Evolutionary conservation across 2,113 vertebrate species (phyloP).

Genomic region (Rhabdornis inornatus): DNA sequence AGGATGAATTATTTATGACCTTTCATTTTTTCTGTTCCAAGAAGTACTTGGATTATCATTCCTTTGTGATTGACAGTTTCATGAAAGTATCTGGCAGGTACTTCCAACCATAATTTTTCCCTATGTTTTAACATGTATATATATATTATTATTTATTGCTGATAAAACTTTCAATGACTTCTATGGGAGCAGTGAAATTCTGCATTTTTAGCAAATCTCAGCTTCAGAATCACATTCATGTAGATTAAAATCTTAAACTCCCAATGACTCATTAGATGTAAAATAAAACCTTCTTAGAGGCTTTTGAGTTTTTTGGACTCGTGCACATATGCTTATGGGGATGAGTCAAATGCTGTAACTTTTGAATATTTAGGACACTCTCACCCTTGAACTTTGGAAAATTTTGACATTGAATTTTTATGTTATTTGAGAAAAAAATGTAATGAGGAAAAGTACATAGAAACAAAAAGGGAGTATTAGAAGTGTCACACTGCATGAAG

Average conservation of each 20-base stretch:
- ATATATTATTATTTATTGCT: not conserved
- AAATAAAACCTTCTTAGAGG: not conserved
- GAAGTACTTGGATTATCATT: not conserved
- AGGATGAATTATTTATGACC: not conserved
- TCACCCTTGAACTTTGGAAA: not conserved
- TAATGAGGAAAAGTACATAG: not conserved
- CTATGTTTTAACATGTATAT: not conserved
- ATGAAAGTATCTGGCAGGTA: not conserved
- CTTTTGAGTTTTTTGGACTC: not conserved
- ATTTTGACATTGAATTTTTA: not conserved
- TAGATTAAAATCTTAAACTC: not conserved
- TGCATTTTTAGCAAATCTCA: not conserved
- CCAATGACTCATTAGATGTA: constrained; percentile 1
- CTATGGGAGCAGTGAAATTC: not conserved
- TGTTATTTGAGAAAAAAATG: not conserved
- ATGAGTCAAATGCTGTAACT: constrained; percentile 23
- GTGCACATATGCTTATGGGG: constrained; percentile 3
- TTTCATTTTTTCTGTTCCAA: not conserved
- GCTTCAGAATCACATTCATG: not conserved
- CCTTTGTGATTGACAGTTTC: not conserved
- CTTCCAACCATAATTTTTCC: not conserved
- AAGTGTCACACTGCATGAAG: not conserved
- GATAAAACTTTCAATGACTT: not conserved
- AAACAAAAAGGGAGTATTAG: not conserved
- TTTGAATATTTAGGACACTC: not conserved